These are phyloP conservation scores for Tangara arthus DNA, from an alignment of 2,797 vertebrate genomes.

Conservation along the genomic window DNA sequence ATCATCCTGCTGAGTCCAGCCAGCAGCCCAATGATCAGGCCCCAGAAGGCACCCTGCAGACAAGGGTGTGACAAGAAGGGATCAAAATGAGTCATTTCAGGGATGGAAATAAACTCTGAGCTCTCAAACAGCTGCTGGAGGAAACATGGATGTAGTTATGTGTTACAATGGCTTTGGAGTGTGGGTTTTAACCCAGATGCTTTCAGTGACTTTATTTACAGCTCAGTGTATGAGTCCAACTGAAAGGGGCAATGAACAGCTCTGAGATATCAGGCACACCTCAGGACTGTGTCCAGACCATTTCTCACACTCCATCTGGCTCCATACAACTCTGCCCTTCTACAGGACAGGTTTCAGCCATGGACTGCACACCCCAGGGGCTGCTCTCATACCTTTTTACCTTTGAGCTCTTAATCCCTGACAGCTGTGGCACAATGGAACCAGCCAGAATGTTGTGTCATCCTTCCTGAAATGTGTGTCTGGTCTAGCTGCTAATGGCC, in stretches of 20 bases:
- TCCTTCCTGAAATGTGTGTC: not conserved
- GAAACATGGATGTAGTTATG: not conserved
- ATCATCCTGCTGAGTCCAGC: constrained; percentile 88
- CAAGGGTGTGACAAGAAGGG: not conserved
- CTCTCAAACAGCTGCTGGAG: not conserved
- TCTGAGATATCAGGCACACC: not conserved
- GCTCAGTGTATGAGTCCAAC: not conserved
- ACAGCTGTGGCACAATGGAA: not conserved
- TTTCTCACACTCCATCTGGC: not conserved
- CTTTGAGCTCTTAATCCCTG: not conserved
- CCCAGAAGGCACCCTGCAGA: constrained; percentile 91
- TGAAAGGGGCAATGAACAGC: not conserved
- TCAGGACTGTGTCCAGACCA: not conserved
- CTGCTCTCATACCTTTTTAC: not conserved
- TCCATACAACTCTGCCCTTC: not conserved
- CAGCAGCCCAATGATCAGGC: constrained; percentile 82
- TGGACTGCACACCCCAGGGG: not conserved
- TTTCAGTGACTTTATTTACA: not conserved
- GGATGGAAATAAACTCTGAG: not conserved
- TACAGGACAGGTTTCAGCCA: not conserved
- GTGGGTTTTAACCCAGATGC: not conserved
- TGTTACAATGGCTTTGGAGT: not conserved
- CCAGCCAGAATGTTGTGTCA: not conserved
- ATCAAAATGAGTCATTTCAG: not conserved
- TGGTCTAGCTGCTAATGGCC: not conserved